These are phyloP conservation scores for Ophiothrix spiculata DNA, from an alignment of 35 echinoderm and acorn worm genomes.

Conservation along the genomic window DNA sequence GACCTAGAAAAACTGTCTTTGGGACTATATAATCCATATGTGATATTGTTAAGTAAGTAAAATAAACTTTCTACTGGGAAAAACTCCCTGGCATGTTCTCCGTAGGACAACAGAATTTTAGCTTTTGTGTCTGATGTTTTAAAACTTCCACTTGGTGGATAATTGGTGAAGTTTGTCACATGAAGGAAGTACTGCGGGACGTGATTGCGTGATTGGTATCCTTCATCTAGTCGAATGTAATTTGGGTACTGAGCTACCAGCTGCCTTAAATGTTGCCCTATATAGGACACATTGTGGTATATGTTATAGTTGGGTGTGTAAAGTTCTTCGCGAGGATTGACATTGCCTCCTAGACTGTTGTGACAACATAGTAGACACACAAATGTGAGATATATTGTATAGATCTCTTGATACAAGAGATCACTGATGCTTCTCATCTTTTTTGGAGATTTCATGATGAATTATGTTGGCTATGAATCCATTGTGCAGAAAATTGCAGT, in stretches of 20 bases:
- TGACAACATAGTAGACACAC: background rate
- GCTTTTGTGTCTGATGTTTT: constrained; percentile 50
- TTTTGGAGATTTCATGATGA: too few relatives aligned
- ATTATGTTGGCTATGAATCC: too few relatives aligned
- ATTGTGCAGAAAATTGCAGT: too few relatives aligned
- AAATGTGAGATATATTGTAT: background rate
- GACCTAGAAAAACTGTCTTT: constrained; percentile 21
- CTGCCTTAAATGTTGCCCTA: constrained; percentile 56
- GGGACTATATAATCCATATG: constrained; percentile 47
- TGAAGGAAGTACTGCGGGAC: constrained; percentile 69
- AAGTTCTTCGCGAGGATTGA: constrained; percentile 64
- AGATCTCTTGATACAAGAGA: background rate
- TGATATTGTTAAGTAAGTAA: constrained; percentile 69
- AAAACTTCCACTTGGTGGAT: constrained; percentile 27
- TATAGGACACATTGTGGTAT: constrained; percentile 76
- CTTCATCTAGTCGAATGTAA: constrained; percentile 55
- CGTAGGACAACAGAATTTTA: constrained; percentile 82
- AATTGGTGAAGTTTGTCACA: constrained; percentile 82
- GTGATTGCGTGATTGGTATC: constrained; percentile 61
- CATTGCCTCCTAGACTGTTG: constrained; percentile 40
- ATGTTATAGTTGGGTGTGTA: constrained; percentile 86
- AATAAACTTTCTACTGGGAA: constrained; percentile 91
- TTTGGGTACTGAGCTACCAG: constrained; percentile 52
- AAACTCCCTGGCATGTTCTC: constrained; percentile 95
- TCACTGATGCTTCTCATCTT: background rate